phyloP scores from a whole-genome alignment of 2,797 vertebrate species.

The Hafferia zeledoni region DNA sequence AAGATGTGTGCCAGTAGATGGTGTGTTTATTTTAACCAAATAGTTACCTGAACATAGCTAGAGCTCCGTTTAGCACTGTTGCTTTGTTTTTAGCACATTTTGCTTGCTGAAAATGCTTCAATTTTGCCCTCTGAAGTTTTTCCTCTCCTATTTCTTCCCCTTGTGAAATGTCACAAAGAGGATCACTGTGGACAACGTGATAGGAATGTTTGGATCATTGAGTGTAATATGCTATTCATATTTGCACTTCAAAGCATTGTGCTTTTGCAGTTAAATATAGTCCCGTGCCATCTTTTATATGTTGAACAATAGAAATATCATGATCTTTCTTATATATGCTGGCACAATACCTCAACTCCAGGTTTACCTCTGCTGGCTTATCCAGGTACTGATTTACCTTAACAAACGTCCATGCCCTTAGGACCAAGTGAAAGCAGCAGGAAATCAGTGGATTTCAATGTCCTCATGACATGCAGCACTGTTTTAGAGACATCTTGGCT shows the following conservation, averaged over 20 bases:
- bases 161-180: not conserved
- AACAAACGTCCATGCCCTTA: not conserved
- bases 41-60: not conserved
- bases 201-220: not conserved
- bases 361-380: not conserved
- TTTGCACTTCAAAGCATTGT: slow-evolving; percentile 16
- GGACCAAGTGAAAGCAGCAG: not conserved
- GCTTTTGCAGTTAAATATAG: not conserved
- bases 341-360: not conserved
- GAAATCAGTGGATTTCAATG: not conserved
- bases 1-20: slow-evolving; percentile 22
- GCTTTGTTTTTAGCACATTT: not conserved
- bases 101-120: not conserved
- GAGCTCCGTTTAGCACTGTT: not conserved
- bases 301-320: not conserved
- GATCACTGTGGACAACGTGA: slow-evolving; percentile 12
- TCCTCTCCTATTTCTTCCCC: not conserved
- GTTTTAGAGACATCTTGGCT: not conserved
- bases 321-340: not conserved
- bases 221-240: not conserved
- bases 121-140: not conserved
- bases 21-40: slow-evolving; percentile 55
- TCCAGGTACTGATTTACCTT: not conserved
- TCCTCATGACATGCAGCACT: not conserved
- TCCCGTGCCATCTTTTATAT: not conserved